These are phyloP conservation scores for Heliconius himera DNA, from an alignment of 1,140 invertebrate genomes.

Conservation along the genomic window DNA sequence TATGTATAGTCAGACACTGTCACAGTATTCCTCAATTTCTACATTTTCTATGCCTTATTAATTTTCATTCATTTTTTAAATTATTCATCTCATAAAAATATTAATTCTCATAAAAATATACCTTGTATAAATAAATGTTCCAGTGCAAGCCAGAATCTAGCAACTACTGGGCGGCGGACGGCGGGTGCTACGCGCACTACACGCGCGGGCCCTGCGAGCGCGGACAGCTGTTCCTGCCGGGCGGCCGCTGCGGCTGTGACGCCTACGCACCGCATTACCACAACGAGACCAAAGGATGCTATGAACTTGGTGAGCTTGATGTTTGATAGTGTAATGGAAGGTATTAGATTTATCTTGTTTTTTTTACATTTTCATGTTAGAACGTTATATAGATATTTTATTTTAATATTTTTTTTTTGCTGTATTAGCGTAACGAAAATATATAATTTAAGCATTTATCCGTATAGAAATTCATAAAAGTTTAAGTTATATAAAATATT, in stretches of 20 bases:
- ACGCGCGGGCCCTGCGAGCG: slow-evolving; percentile 88
- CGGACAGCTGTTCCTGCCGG: slow-evolving; percentile 89
- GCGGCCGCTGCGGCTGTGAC: slow-evolving; percentile 87
- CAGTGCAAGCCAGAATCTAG: slow-evolving; percentile 57
- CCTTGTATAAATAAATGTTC: slow-evolving; percentile 30
- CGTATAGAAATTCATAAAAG: no score
- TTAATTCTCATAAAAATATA: background rate
- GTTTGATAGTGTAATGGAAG: background rate
- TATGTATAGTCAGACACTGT: no score
- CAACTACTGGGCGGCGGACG: slow-evolving; percentile 74
- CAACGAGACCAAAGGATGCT: slow-evolving; percentile 85
- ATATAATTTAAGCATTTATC: no score
- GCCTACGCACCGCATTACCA: slow-evolving; percentile 87
- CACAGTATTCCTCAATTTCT: background rate
- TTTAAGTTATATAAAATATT: no score
- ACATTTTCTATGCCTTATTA: no score
- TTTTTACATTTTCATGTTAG: no score
- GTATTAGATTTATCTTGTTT: no score
- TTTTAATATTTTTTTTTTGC: no score
- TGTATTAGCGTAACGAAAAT: no score
- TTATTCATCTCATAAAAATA: no score
- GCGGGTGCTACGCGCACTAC: slow-evolving; percentile 89
- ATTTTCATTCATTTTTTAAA: no score
- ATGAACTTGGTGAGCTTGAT: slow-evolving; percentile 86
- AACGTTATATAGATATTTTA: no score